Conservation (phyloP, 2,113 vertebrate genomes). For the Pipa parva region DNA sequence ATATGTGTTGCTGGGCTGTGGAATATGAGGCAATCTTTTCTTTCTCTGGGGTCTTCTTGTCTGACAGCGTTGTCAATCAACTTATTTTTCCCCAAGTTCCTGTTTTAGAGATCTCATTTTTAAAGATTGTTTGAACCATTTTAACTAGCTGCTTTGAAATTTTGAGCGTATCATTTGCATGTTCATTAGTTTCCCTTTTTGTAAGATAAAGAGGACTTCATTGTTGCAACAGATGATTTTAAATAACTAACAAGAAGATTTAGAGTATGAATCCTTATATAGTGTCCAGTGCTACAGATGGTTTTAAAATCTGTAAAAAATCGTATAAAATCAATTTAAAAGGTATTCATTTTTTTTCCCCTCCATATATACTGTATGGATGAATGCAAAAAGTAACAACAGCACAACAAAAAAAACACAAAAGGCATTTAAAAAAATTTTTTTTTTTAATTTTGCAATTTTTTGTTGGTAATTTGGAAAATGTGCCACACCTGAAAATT, state of each 20-base stretch:
- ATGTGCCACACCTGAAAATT: no score
- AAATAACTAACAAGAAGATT: background rate
- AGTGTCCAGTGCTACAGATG: no score
- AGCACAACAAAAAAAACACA: no score
- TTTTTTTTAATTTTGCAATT: no score
- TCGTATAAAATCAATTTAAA: no score
- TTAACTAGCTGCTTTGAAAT: constrained; percentile 31
- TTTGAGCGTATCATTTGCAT: constrained; percentile 16
- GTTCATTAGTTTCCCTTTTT: constrained; percentile 22
- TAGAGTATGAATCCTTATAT: no score
- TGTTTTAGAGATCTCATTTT: constrained; percentile 27
- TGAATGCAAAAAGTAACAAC: no score
- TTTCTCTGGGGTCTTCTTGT: constrained; percentile 25
- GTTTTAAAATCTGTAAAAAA: no score
- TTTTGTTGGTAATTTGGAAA: no score
- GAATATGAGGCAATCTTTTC: constrained; percentile 17
- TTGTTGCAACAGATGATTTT: background rate
- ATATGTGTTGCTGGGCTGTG: constrained; percentile 9
- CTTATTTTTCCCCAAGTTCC: constrained; percentile 20
- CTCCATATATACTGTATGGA: no score
- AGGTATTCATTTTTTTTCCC: no score
- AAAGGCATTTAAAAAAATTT: no score
- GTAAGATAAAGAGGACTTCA: background rate
- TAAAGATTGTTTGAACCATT: constrained; percentile 30
- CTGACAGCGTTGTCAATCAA: constrained; percentile 40